A percentile compares a stretch with the other conserved stretches of the same genome.
These are phyloP conservation scores for Ambastaia sidthimunki DNA, from an alignment of 2,797 vertebrate species.

Conservation along the genomic window DNA sequence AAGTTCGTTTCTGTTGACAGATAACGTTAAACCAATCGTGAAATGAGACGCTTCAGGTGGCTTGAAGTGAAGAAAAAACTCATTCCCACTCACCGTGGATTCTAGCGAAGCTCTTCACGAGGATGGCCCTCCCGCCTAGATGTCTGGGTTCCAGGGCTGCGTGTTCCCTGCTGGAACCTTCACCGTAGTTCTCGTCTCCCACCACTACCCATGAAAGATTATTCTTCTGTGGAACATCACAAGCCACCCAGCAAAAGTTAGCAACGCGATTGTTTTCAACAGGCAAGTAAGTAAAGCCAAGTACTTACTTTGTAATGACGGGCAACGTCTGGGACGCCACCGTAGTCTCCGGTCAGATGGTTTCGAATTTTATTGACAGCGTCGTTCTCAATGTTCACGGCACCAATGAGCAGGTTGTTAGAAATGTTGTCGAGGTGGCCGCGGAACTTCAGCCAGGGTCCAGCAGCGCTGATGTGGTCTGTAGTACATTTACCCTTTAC, in stretches of 20 bases:
- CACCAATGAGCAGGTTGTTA: slow-evolving; percentile 93
- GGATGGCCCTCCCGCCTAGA: slow-evolving; percentile 91
- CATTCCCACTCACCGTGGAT: slow-evolving; percentile 85
- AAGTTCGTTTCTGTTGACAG: slow-evolving; percentile 77
- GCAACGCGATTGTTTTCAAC: not conserved
- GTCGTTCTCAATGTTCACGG: slow-evolving; percentile 89
- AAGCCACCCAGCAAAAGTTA: not conserved
- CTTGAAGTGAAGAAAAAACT: too few species aligned
- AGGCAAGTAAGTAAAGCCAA: not conserved
- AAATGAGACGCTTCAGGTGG: too few species aligned
- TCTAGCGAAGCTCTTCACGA: slow-evolving; percentile 95
- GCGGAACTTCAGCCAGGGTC: slow-evolving; percentile 95
- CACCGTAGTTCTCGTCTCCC: slow-evolving; percentile 94
- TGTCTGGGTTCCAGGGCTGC: slow-evolving; percentile 93
- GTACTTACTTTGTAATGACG: slow-evolving; percentile 89
- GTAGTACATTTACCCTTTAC: slow-evolving; percentile 97
- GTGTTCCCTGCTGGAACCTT: slow-evolving; percentile 94
- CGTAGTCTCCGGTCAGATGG: slow-evolving; percentile 86
- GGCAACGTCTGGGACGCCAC: slow-evolving; percentile 90
- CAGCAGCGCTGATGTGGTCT: slow-evolving; percentile 94
- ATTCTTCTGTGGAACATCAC: slow-evolving; percentile 76
- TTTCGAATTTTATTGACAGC: slow-evolving; percentile 90
- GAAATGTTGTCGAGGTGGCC: slow-evolving; percentile 97
- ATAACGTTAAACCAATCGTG: not conserved
- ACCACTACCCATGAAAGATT: slow-evolving; percentile 90